Evolutionary conservation across 2,797 vertebrate species (phyloP), one percentile per base, ranked within the genome.

Genomic region (Etheostoma perlongum): DNA sequence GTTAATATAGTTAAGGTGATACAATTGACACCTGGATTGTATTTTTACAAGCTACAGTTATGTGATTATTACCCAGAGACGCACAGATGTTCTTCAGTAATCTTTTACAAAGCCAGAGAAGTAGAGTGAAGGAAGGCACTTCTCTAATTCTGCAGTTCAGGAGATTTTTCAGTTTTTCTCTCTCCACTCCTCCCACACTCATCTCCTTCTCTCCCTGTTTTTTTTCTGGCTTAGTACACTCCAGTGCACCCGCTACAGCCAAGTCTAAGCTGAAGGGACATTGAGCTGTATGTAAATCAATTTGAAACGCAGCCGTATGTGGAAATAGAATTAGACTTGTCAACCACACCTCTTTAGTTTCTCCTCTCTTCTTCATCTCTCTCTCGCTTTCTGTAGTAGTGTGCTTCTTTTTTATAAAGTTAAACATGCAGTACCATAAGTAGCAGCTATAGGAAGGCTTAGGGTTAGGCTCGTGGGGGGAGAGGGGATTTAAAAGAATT

Each of bases 241-340:
- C 76, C 65, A 69, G 62, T 85, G 70, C 86, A 57, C 82, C 55
- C 71, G 49, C 79, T 74, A 67, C 71, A 89, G 86, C 79, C 83
- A 64, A 74, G 77, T 82, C 80, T 89, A 87, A 92, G 88, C 89
- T 88, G 83, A 89, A 83, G 81, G 84, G 89, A 90, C 88, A 87
- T 53, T 82, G 86, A 91, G 90, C 91, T 88, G 84, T 88, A 92
- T 93, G 90, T 92, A 92, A 93, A 95, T 94, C 93, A 93, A 93
- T 94, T 94, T 91, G 85, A 87, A 89, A 84, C 27, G 81, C 82
- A 83, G 89, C 80, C 72, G 52, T 76, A 90, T 90, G 88, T 88
- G 88, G 89, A 94, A 94, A 95, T 93, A 88, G 92, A 94, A 93
- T 95, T 95, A 94, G 85, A 79, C 79, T 89, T 92, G 90, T 94